Conservation (phyloP, 2,113 vertebrate species). For the Pelobates fuscus region DNA sequence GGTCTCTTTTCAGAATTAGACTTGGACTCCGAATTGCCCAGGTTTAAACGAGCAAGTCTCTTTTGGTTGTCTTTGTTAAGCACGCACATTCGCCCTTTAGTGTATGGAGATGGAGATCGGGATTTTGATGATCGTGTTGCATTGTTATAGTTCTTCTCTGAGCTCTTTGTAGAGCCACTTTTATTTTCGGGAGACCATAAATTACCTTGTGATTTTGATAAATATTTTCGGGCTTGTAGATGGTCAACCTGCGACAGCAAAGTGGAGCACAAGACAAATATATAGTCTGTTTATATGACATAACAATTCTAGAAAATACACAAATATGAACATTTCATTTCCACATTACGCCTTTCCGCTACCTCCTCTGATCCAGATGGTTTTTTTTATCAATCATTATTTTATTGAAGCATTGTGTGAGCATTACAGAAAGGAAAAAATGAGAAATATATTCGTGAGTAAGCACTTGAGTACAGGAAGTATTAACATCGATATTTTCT, state of each 20-base stretch:
- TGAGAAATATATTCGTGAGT: too few relatives aligned
- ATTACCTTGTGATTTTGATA: slow-evolving; percentile 49
- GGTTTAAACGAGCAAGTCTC: slow-evolving; percentile 32
- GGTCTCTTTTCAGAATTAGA: slow-evolving; percentile 49
- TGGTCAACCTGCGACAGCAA: slow-evolving; percentile 50
- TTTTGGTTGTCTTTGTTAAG: slow-evolving; percentile 45
- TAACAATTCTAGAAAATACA: too few relatives aligned
- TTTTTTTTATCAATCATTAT: too few relatives aligned
- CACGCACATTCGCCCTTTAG: slow-evolving; percentile 32
- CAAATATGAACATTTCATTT: too few relatives aligned
- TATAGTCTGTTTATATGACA: not conserved
- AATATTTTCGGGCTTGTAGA: slow-evolving; percentile 35
- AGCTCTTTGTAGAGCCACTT: slow-evolving; percentile 20
- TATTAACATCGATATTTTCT: too few relatives aligned
- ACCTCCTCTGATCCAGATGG: too few relatives aligned
- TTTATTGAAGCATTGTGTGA: too few relatives aligned
- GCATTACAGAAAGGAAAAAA: too few relatives aligned
- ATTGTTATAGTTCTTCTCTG: slow-evolving; percentile 17
- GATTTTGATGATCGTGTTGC: slow-evolving; percentile 31
- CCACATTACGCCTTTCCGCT: too few relatives aligned
- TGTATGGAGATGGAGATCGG: slow-evolving; percentile 55
- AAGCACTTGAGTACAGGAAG: too few relatives aligned
- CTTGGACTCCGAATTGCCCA: slow-evolving; percentile 49
- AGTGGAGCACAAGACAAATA: not conserved
- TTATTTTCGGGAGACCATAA: slow-evolving; percentile 36